Percentiles rank a stretch among this genome's conserved stretches.
Evolutionary conservation across 2,113 vertebrate species (phyloP).

Genomic region (Brachirus orientalis): DNA sequence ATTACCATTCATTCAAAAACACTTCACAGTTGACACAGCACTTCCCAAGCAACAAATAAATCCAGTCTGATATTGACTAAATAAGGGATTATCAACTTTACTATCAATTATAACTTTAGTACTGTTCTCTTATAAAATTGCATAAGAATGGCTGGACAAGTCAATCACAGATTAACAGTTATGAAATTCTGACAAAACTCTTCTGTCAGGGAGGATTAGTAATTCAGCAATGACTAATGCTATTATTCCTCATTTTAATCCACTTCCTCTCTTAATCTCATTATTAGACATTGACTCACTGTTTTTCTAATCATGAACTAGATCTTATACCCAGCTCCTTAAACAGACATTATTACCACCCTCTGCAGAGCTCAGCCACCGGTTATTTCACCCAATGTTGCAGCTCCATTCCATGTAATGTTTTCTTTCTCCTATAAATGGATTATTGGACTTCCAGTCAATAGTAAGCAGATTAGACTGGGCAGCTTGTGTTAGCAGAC

Average conservation of each 20-base stretch:
- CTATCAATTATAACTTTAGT: too few relatives aligned
- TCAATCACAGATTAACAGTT: too few relatives aligned
- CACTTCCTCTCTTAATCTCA: conserved; percentile 8
- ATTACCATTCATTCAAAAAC: too few relatives aligned
- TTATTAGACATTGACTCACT: conserved; percentile 1
- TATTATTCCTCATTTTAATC: background rate
- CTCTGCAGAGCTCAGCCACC: conserved; percentile 15
- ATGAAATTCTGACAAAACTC: background rate
- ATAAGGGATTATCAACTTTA: too few relatives aligned
- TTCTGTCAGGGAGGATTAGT: background rate
- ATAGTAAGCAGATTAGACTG: conserved; percentile 73
- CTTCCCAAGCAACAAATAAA: too few relatives aligned
- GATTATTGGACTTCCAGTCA: conserved; percentile 73
- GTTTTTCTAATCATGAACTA: background rate
- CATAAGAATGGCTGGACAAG: background rate
- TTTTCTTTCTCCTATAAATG: conserved; percentile 64
- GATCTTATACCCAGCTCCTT: conserved; percentile 5
- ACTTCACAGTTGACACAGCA: too few relatives aligned
- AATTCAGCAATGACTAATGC: background rate
- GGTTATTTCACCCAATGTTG: conserved; percentile 42
- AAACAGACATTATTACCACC: conserved; percentile 9
- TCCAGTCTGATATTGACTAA: too few relatives aligned
- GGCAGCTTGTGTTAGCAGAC: conserved; percentile 68
- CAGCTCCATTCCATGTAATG: conserved; percentile 52
- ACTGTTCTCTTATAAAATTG: background rate